A percentile compares a stretch with the other conserved stretches of the same genome.
These are phyloP conservation scores for Cossypha heuglini DNA, from an alignment of 2,797 vertebrate genomes.

Conservation along the genomic window DNA sequence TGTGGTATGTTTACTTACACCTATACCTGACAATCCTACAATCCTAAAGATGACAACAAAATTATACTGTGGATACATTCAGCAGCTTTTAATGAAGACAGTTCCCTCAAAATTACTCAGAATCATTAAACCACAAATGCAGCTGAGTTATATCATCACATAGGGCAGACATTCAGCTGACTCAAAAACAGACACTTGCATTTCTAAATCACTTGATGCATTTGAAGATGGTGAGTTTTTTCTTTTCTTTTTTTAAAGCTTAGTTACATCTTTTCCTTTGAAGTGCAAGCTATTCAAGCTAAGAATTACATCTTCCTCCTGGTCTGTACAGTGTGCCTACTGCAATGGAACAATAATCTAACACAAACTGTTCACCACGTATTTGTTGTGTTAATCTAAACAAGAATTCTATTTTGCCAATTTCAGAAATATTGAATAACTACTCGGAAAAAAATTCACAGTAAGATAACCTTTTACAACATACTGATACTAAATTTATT, in stretches of 20 bases:
- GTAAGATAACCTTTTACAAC: neutral
- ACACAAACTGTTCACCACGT: neutral
- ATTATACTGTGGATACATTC: neutral
- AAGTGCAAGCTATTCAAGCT: neutral
- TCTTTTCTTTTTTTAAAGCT: neutral
- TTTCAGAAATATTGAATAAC: neutral
- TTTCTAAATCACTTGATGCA: neutral
- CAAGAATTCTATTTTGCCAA: neutral
- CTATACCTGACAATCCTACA: too few species aligned
- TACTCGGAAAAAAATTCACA: neutral
- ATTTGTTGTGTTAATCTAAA: neutral
- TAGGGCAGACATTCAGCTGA: neutral
- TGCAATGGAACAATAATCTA: neutral
- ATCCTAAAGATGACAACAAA: too few species aligned
- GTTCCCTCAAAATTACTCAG: neutral
- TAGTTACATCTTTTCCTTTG: neutral
- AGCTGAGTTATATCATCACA: neutral
- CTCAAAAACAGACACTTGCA: neutral
- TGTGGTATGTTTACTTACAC: too few species aligned
- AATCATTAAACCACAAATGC: neutral
- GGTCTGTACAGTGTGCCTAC: fast-evolving
- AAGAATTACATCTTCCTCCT: neutral
- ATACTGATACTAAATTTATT: neutral
- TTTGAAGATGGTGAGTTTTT: neutral
- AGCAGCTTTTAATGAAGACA: neutral